phyloP scores from a whole-genome alignment of 2,888 invertebrate genomes.

The Drosophila hamatofila region DNA sequence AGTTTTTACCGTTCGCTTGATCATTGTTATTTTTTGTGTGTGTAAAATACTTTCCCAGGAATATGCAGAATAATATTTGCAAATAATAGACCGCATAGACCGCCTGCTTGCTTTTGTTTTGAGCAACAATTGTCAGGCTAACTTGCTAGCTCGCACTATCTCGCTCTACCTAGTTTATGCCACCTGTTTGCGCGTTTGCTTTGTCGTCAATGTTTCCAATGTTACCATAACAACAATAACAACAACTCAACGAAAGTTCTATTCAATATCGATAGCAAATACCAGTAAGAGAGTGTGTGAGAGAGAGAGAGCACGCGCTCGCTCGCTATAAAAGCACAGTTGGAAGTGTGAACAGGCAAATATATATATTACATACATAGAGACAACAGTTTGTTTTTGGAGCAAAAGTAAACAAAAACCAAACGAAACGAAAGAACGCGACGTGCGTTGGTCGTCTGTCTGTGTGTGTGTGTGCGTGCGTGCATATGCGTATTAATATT shows the following conservation, averaged over 20 bases:
- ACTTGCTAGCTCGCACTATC: constrained; percentile 16
- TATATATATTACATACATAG: constrained; percentile 26
- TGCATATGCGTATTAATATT: constrained; percentile 37
- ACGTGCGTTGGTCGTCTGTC: constrained; percentile 47
- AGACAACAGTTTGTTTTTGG: constrained; percentile 27
- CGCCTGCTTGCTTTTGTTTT: constrained; percentile 17
- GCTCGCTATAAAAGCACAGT: constrained; percentile 52
- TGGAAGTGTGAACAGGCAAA: constrained; percentile 65
- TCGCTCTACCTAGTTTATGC: constrained; percentile 18
- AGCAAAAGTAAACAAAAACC: constrained; percentile 73
- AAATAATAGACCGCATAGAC: constrained; percentile 11
- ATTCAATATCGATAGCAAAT: constrained; percentile 60
- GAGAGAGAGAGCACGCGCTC: constrained; percentile 6
- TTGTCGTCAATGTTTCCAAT: constrained; percentile 44
- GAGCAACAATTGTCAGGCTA: constrained; percentile 31
- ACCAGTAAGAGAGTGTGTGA: constrained; percentile 51
- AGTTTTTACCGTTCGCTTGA: constrained; percentile 1
- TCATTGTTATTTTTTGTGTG: constrained; percentile 27
- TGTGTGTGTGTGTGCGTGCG: constrained; percentile 18
- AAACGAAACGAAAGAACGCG: constrained; percentile 56
- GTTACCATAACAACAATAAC: constrained; percentile 34
- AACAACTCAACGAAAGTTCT: constrained; percentile 44
- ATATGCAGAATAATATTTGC: constrained; percentile 67
- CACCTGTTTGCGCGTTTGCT: constrained; percentile 65
- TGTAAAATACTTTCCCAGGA: constrained; percentile 54